These are phyloP conservation scores for Acanthochromis polyacanthus DNA, from an alignment of 2,113 vertebrate genomes.

Conservation along the genomic window DNA sequence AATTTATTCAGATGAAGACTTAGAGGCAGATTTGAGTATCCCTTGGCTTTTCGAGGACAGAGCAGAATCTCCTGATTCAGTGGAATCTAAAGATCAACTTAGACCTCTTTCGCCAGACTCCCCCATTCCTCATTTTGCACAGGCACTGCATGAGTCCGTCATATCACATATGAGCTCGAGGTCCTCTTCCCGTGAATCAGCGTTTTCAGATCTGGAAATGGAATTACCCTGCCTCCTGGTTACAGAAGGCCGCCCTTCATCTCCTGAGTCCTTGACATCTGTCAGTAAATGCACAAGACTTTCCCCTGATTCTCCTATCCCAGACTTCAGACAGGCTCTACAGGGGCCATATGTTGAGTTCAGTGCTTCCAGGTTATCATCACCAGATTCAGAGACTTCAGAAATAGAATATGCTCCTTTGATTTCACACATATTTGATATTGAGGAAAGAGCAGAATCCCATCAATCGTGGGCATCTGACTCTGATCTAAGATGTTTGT, in stretches of 20 bases:
- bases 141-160: background rate
- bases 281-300: conserved; percentile 10
- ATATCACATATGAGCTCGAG: conserved; percentile 3
- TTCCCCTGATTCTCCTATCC: conserved; percentile 48
- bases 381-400: conserved; percentile 27
- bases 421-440: conserved; percentile 23
- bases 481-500: conserved; percentile 29
- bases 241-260: conserved; percentile 28
- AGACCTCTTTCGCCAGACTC: conserved; percentile 65
- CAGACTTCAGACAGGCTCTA: conserved; percentile 28
- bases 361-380: background rate
- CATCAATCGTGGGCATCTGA: conserved; percentile 8
- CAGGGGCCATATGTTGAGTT: background rate
- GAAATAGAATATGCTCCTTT: conserved; percentile 24
- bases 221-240: background rate
- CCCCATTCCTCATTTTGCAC: conserved; percentile 62
- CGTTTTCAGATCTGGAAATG: conserved; percentile 47
- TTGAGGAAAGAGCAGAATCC: conserved; percentile 39
- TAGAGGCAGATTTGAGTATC: conserved; percentile 33
- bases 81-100: conserved; percentile 27
- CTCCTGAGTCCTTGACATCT: conserved; percentile 43
- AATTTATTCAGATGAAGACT: conserved; percentile 33
- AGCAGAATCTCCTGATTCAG: conserved; percentile 53
- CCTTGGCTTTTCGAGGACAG: conserved; percentile 36
- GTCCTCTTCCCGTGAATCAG: conserved; percentile 55